Conservation (phyloP, 92 coral and sea anemone species). For the Chrysogorgia sp. region DNA sequence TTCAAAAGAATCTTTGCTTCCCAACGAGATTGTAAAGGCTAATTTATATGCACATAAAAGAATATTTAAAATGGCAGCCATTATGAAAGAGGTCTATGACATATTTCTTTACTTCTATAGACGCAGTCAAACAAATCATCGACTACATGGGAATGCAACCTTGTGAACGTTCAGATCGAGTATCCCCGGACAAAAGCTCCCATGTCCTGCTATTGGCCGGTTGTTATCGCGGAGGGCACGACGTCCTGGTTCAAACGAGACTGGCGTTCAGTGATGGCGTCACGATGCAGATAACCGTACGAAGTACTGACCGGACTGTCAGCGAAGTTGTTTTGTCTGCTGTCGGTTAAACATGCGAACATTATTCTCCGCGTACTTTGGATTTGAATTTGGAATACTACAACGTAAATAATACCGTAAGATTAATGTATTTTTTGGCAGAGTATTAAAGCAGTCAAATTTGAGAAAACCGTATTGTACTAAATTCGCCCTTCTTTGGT, state of each 20-base stretch:
- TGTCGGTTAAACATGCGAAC: constrained; percentile 67
- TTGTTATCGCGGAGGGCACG: constrained; percentile 94
- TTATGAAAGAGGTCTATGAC: neutral
- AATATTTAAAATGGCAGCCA: no score
- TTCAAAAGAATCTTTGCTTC: no score
- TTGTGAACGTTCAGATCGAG: constrained; percentile 94
- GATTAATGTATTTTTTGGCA: no score
- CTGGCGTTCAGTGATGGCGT: constrained; percentile 98
- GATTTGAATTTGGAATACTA: neutral
- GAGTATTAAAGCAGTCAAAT: no score
- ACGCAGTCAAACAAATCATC: constrained; percentile 96
- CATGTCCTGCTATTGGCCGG: constrained; percentile 94
- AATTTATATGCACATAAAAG: no score
- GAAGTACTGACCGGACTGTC: constrained; percentile 91
- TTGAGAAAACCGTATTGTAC: no score
- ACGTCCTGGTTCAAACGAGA: constrained; percentile 90
- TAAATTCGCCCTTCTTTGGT: no score
- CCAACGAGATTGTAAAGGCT: no score
- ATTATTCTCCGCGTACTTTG: neutral
- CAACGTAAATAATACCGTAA: no score
- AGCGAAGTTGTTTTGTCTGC: constrained; percentile 94
- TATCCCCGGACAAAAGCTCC: constrained; percentile 88
- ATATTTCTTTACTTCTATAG: constrained; percentile 53
- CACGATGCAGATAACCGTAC: constrained; percentile 96
- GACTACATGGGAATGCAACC: constrained; percentile 99